Evolutionary conservation across 2,888 invertebrate genomes (phyloP), one percentile per base, ranked within the genome.

Genomic region (Synanthedon vespiformis): DNA sequence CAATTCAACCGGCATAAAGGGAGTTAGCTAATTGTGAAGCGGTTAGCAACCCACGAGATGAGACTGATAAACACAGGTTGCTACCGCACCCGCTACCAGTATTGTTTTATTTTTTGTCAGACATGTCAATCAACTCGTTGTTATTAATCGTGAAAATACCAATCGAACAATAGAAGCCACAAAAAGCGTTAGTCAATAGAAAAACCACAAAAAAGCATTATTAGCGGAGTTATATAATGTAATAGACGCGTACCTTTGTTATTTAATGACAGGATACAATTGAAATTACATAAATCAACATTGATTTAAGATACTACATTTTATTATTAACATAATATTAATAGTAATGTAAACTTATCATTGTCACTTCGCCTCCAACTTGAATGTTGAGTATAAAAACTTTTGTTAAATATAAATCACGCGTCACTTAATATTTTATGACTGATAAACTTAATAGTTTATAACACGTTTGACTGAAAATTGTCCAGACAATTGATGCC

Each of bases 31-130:
- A 34, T 34, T 34, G 34, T 34, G 34, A 34, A 34, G 5, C 56
- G 60, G 44, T 44, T 44, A 44, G 44, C 48, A 12, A 48, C 48
- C 55, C 55, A 51, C 61, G 60, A 52, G 56, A 58, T 56, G 54
- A 59, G 61, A 57, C 60, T 60, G 61, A 63, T 64, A 61, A 58
- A 58, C 64, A 57, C 62, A 66, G 61, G 74, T 72, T 76, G 74
- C 72, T 55, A 55, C 61, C 61, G 65, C 67, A 65, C 69, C 62
- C 62, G 64, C 64, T 61, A 64, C 61, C 58, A 59, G 65, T 67
- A 77, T 77, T 79, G 73, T 76, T 68, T 68, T 52, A 65, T 77
- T 79, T 79, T 82, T 80, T 74, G 61, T 67, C 53, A 52, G 59
- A 65, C 68, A 66, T 70, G 71, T 72, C 75, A 72, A 72, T 79